phyloP scores from a whole-genome alignment of 1,140 invertebrate genomes.

The Goniozus legneri region DNA sequence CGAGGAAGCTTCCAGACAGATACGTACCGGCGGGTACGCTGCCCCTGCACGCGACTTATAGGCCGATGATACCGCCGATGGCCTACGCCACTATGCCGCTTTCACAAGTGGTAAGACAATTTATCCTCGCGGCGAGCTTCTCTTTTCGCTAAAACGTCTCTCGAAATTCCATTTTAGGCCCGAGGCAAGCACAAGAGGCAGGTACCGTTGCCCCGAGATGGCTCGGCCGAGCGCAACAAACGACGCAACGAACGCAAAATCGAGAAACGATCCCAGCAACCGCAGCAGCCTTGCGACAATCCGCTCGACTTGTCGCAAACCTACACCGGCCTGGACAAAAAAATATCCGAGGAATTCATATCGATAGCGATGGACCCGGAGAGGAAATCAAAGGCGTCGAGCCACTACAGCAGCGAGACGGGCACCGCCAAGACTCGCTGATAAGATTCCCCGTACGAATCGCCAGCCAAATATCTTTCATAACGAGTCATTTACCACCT shows the following conservation, averaged over 20 bases:
- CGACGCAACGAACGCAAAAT: no score
- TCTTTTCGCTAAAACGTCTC: conserved; percentile 1
- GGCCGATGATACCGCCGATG: conserved; percentile 42
- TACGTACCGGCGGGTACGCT: conserved; percentile 35
- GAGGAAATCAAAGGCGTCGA: conserved; percentile 46
- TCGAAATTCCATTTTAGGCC: no score
- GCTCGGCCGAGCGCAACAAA: conserved; percentile 29
- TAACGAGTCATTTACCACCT: no score
- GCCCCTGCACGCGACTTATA: conserved; percentile 29
- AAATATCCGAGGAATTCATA: conserved; percentile 60
- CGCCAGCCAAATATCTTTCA: no score
- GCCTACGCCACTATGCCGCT: conserved; percentile 36
- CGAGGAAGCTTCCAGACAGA: conserved; percentile 40
- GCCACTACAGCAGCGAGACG: conserved; percentile 46
- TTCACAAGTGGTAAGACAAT: conserved; percentile 41
- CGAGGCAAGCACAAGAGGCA: conserved; percentile 43
- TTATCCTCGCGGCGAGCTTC: background rate
- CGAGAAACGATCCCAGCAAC: no score
- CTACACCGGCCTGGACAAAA: conserved; percentile 60
- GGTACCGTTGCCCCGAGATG: conserved; percentile 26
- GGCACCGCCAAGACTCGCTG: conserved; percentile 23
- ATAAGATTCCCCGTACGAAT: no score
- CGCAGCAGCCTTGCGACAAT: conserved; percentile 37
- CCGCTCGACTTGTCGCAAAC: conserved; percentile 53
- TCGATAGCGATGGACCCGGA: conserved; percentile 56